phyloP scores from a whole-genome alignment of 30 jellyfish, hydroid and myxozoan species.

The Chironex yamaguchii region DNA sequence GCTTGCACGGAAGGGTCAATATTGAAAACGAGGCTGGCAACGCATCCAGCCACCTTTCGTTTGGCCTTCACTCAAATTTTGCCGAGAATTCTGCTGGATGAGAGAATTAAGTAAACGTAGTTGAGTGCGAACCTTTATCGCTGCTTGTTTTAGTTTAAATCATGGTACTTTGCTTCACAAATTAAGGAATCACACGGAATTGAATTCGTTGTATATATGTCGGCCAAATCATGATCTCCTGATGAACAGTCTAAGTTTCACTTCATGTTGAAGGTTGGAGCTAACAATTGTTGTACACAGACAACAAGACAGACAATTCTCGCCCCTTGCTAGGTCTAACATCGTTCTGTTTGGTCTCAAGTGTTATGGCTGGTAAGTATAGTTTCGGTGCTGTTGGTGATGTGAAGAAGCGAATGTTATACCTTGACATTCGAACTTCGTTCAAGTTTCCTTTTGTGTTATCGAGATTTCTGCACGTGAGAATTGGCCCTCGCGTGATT shows the following conservation, averaged over 20 bases:
- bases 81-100: too few species aligned
- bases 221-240: too few species aligned
- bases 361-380: not conserved
- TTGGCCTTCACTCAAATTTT: not conserved
- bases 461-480: not conserved
- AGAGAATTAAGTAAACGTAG: too few species aligned
- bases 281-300: not conserved
- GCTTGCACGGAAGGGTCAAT: not conserved
- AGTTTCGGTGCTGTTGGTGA: not conserved
- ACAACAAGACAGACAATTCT: not conserved
- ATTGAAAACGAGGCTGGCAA: not conserved
- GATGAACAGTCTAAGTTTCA: too few species aligned
- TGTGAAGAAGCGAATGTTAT: not conserved
- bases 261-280: too few species aligned
- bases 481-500: slow-evolving; percentile 4
- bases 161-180: not conserved
- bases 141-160: too few species aligned
- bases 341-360: not conserved
- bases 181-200: not conserved
- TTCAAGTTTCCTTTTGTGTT: not conserved
- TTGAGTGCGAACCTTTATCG: too few species aligned
- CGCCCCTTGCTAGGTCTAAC: not conserved
- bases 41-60: not conserved
- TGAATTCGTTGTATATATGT: too few species aligned
- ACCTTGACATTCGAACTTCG: not conserved